Conservation (phyloP, 2,113 vertebrate species). For the Colinus virginianus region DNA sequence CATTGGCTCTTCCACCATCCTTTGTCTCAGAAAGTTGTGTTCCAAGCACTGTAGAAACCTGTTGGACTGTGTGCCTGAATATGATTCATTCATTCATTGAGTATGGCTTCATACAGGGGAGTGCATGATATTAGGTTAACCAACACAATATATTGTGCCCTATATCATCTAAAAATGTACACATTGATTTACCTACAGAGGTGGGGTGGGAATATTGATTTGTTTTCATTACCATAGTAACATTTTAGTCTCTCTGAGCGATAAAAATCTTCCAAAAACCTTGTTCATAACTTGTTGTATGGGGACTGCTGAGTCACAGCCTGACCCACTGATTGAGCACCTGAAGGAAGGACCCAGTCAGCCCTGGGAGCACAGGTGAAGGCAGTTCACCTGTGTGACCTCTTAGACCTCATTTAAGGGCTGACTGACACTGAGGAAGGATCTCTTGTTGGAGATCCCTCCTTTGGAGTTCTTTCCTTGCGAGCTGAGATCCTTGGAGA, state of each 20-base stretch:
- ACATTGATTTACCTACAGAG: neutral
- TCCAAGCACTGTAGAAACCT: neutral
- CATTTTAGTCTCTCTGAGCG: slow-evolving; percentile 11
- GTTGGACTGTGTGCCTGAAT: neutral
- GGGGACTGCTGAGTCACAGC: no score
- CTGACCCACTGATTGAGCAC: no score
- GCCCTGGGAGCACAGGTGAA: no score
- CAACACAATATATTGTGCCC: neutral
- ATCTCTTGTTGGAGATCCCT: no score
- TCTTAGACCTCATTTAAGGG: no score
- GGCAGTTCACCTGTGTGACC: no score
- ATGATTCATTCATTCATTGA: neutral
- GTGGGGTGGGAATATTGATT: neutral
- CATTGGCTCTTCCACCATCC: neutral
- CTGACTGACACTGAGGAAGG: no score
- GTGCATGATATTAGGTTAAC: neutral
- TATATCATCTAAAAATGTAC: neutral
- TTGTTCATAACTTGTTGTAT: neutral
- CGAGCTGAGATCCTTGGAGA: no score
- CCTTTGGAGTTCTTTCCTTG: no score
- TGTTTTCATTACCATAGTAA: slow-evolving; percentile 36
- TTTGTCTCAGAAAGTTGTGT: neutral
- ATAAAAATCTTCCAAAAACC: neutral
- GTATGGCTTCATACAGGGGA: neutral
- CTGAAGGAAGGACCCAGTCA: no score